Conservation (phyloP, 2,888 invertebrate species). For the Halocaridina rubra region DNA sequence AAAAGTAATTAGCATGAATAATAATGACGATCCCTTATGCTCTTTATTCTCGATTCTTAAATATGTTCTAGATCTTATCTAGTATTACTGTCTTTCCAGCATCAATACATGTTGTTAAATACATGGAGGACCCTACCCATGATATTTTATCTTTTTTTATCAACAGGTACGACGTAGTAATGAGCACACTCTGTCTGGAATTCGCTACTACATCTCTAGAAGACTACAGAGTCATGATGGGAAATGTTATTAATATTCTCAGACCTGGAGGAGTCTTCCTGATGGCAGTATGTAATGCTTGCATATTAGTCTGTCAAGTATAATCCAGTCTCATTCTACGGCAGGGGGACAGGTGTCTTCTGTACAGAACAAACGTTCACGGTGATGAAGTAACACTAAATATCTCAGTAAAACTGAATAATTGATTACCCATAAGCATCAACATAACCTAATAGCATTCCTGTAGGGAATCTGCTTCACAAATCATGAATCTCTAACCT, state of each 20-base stretch:
- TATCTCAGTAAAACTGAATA: background rate
- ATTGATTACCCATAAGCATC: background rate
- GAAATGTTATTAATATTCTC: background rate
- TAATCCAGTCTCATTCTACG: background rate
- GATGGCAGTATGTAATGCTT: conserved; percentile 21
- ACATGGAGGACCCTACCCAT: too few species aligned
- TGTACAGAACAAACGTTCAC: background rate
- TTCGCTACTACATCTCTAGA: conserved; percentile 23
- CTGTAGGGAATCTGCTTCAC: too few species aligned
- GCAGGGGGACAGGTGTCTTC: background rate
- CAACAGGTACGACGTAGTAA: conserved; percentile 45
- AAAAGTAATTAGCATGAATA: too few species aligned
- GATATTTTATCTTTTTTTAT: too few species aligned
- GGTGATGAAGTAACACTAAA: background rate
- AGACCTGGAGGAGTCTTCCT: conserved; percentile 33
- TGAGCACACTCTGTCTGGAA: conserved; percentile 45
- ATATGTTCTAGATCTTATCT: too few species aligned
- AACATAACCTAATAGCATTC: too few species aligned
- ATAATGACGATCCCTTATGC: too few species aligned
- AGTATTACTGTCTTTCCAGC: too few species aligned
- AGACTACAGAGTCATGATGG: conserved; percentile 1
- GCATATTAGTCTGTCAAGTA: too few species aligned
- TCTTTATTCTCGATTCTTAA: too few species aligned
- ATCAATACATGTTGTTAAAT: too few species aligned
- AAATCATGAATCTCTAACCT: too few species aligned